These are phyloP conservation scores for Mycteria americana DNA, from an alignment of 2,797 vertebrate genomes.

Conservation along the genomic window DNA sequence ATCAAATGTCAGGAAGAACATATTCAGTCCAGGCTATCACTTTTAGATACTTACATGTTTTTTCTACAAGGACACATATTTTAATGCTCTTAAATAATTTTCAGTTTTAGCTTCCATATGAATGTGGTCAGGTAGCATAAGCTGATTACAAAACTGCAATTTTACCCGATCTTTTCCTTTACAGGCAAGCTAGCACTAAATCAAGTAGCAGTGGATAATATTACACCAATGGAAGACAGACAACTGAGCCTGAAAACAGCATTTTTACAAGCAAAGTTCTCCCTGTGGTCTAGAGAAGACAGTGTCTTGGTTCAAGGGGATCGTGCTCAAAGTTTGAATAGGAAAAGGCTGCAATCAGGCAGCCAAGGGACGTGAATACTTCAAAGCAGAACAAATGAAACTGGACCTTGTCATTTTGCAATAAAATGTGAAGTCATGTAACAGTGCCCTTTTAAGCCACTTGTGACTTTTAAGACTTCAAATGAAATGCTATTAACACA, in stretches of 20 bases:
- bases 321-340: constrained; percentile 39
- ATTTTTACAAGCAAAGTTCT: neutral
- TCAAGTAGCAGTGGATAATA: neutral
- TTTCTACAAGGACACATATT: neutral
- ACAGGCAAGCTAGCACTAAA: neutral
- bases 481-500: constrained; percentile 73
- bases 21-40: neutral
- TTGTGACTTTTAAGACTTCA: constrained; percentile 76
- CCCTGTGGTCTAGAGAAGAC: constrained; percentile 17
- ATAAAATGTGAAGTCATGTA: constrained; percentile 63
- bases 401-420: constrained; percentile 66
- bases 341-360: constrained; percentile 31
- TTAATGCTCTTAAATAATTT: neutral
- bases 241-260: neutral
- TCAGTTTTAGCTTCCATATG: neutral
- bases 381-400: constrained; percentile 70
- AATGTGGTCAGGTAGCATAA: neutral
- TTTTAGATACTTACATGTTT: neutral
- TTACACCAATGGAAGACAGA: neutral
- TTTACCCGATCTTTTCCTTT: neutral
- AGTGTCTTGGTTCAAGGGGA: constrained; percentile 35
- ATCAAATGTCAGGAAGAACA: neutral
- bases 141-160: neutral
- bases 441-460: constrained; percentile 75
- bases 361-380: constrained; percentile 50